Evolutionary conservation across 2,797 vertebrate species (phyloP).

Genomic region (Chaetophractus vellerosus): DNA sequence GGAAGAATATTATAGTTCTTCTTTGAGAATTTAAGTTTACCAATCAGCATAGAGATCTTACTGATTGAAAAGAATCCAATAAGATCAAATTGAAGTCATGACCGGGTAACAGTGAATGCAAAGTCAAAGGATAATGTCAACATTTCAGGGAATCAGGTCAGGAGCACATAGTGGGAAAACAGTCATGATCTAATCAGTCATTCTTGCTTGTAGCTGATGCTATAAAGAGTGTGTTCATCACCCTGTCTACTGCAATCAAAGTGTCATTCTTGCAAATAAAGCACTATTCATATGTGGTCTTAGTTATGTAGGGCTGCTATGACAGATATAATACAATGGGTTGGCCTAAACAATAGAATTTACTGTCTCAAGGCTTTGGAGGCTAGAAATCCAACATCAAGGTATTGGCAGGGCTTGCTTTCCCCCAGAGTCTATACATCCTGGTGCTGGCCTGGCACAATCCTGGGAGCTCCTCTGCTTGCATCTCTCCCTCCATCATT

Average conservation of each 20-base stretch:
- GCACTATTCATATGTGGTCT: neutral
- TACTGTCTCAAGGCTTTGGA: no score
- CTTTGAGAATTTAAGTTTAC: neutral
- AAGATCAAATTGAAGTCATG: neutral
- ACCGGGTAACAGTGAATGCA: neutral
- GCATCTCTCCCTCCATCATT: no score
- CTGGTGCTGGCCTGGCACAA: no score
- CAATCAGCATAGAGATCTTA: neutral
- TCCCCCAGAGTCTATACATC: no score
- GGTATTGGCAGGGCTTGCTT: no score
- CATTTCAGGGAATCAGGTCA: neutral
- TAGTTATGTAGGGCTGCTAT: no score
- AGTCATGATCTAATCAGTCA: neutral
- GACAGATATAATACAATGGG: no score
- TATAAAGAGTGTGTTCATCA: neutral
- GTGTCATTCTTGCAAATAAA: conserved; percentile 30
- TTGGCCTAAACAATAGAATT: no score
- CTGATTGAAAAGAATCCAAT: neutral
- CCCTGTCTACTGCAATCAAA: neutral
- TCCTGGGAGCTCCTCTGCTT: no score
- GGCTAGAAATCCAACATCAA: no score
- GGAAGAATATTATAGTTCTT: neutral
- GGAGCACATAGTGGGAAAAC: neutral
- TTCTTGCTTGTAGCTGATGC: neutral
- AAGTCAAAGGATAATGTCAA: neutral